Conservation (phyloP, 1,140 invertebrate species). For the Zaprionus camerounensis region DNA sequence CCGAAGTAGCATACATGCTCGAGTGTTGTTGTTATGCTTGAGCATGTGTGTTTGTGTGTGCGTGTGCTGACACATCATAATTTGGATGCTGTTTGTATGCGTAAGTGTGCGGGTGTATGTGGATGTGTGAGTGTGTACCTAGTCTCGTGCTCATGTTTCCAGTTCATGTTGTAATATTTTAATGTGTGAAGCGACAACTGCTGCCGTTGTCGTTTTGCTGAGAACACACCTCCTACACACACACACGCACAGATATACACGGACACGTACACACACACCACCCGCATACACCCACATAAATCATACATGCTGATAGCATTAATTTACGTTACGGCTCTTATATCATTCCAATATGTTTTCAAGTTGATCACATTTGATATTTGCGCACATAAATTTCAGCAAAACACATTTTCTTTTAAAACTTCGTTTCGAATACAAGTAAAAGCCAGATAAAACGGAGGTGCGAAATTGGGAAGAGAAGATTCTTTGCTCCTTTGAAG, state of each 20-base stretch:
- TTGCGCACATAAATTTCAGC: conserved; percentile 38
- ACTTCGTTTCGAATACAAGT: neutral
- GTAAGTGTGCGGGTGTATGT: conserved; percentile 6
- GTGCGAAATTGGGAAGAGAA: neutral
- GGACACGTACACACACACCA: neutral
- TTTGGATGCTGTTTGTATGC: conserved; percentile 57
- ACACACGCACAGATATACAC: neutral
- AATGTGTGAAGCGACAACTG: conserved; percentile 80
- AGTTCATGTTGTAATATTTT: conserved; percentile 82
- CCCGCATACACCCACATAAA: conserved; percentile 46
- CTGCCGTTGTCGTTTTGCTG: conserved; percentile 73
- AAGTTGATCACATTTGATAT: conserved; percentile 52
- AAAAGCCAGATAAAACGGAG: neutral
- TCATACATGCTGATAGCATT: conserved; percentile 67
- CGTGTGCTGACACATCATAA: conserved; percentile 76
- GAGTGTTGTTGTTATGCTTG: conserved; percentile 14
- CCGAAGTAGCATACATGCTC: conserved; percentile 53
- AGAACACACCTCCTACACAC: conserved; percentile 26
- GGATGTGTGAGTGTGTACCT: conserved; percentile 27
- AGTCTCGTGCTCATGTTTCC: conserved; percentile 68
- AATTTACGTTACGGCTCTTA: conserved; percentile 60
- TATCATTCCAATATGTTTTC: conserved; percentile 71
- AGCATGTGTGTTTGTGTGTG: conserved; percentile 17
- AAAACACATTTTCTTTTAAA: conserved; percentile 26
- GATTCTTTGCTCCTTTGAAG: neutral